Conservation (phyloP, 2,113 vertebrate genomes). For the Rafetus swinhoei region DNA sequence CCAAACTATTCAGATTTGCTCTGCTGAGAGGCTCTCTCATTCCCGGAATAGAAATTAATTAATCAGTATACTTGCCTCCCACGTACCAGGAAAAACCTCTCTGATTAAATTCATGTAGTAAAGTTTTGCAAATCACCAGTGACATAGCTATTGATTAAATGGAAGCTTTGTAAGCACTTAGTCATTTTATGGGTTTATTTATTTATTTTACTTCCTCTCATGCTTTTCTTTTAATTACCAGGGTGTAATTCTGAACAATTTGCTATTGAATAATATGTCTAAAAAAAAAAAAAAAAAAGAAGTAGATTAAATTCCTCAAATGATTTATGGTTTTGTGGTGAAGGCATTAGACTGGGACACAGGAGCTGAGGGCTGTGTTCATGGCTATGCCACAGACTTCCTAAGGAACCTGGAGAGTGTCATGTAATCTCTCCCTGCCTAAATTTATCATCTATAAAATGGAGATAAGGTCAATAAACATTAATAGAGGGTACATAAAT, state of each 20-base stretch:
- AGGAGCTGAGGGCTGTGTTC: neutral
- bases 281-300: neutral
- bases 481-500: neutral
- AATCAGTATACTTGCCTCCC: slow-evolving; percentile 69
- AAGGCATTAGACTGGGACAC: neutral
- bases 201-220: slow-evolving; percentile 28
- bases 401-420: neutral
- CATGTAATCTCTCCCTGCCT: neutral
- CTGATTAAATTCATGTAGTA: slow-evolving; percentile 76
- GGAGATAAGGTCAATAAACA: neutral
- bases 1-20: slow-evolving; percentile 64
- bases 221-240: slow-evolving; percentile 57
- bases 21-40: slow-evolving; percentile 66
- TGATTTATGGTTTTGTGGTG: neutral
- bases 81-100: slow-evolving; percentile 66
- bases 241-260: neutral
- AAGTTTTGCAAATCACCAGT: slow-evolving; percentile 66
- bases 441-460: neutral
- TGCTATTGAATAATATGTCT: neutral
- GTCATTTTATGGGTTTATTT: slow-evolving; percentile 55
- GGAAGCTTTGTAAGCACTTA: slow-evolving; percentile 57
- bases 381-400: neutral
- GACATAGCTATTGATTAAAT: slow-evolving; percentile 72
- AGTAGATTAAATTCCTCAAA: neutral
- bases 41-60: slow-evolving; percentile 82